Conservation (phyloP, 2,888 invertebrate genomes). For the Ophion obscuratus region DNA sequence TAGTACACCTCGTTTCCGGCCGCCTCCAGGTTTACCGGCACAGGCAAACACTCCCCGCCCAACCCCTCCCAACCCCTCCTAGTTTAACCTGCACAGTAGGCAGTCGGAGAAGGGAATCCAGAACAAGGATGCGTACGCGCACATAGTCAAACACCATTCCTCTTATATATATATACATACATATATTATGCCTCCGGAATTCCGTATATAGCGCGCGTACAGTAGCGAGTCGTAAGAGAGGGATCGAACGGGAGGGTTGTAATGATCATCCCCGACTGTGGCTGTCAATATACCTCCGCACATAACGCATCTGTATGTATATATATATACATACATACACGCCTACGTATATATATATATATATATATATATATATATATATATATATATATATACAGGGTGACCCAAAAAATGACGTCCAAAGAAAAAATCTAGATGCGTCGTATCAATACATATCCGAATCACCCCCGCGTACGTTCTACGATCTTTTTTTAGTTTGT, state of each 20-base stretch:
- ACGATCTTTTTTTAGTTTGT: no score
- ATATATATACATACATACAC: conserved; percentile 8
- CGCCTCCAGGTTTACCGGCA: conserved; percentile 39
- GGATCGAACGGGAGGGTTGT: conserved; percentile 63
- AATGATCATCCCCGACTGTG: conserved; percentile 76
- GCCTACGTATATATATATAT: neutral
- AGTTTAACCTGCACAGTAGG: conserved; percentile 32
- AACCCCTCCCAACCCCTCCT: neutral
- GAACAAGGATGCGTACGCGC: conserved; percentile 6
- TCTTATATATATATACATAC: neutral
- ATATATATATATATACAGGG: conserved; percentile 4
- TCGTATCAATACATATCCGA: no score
- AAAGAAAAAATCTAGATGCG: no score
- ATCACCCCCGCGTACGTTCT: no score
- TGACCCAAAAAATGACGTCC: no score
- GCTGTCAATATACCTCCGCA: conserved; percentile 73
- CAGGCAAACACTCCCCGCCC: conserved; percentile 51
- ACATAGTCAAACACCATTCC: conserved; percentile 39
- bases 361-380: conserved; percentile 13
- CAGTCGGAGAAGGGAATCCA: conserved; percentile 22
- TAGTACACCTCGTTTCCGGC: conserved; percentile 46
- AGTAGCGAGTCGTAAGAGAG: conserved; percentile 13
- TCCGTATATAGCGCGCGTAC: conserved; percentile 21
- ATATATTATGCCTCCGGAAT: conserved; percentile 43
- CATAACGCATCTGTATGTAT: neutral